These are phyloP conservation scores for Drosophila lowei DNA, from an alignment of 1,140 invertebrate genomes.

Conservation along the genomic window DNA sequence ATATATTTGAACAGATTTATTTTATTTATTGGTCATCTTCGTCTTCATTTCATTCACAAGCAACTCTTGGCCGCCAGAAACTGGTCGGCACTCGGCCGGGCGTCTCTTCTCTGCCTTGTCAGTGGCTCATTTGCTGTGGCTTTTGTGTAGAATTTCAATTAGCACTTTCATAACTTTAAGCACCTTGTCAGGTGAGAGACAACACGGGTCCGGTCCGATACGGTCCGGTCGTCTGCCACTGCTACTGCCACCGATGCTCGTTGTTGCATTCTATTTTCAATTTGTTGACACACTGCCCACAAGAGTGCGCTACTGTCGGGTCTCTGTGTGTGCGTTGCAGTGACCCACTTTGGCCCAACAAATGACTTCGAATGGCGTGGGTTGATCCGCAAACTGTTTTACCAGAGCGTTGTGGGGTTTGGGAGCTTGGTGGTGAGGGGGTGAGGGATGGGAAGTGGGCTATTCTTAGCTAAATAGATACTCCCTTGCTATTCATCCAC, in stretches of 20 bases:
- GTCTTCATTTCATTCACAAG: constrained; percentile 48
- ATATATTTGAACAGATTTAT: constrained; percentile 65
- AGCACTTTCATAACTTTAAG: constrained; percentile 65
- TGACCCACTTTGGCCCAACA: constrained; percentile 60
- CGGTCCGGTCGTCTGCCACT: constrained; percentile 20
- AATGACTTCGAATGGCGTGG: constrained; percentile 48
- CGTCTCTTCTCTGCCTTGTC: constrained; percentile 15
- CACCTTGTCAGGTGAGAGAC: constrained; percentile 42
- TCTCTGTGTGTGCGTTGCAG: constrained; percentile 40
- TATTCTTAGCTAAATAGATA: constrained; percentile 30
- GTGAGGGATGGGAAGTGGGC: not conserved
- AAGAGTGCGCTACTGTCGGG: constrained; percentile 11
- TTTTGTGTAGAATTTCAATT: constrained; percentile 61
- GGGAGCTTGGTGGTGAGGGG: no score
- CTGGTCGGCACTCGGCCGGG: constrained; percentile 31
- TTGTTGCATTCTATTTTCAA: constrained; percentile 65
- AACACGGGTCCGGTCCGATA: not conserved
- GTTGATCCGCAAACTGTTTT: constrained; percentile 56
- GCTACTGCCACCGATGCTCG: constrained; percentile 34
- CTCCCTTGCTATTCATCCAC: not conserved
- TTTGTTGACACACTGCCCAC: constrained; percentile 53
- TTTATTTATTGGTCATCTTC: constrained; percentile 62
- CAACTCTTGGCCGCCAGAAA: constrained; percentile 43
- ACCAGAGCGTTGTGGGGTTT: constrained; percentile 11
- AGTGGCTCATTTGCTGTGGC: constrained; percentile 42